Conservation (phyloP, 2,113 vertebrate genomes). For the Noturus placidus region DNA sequence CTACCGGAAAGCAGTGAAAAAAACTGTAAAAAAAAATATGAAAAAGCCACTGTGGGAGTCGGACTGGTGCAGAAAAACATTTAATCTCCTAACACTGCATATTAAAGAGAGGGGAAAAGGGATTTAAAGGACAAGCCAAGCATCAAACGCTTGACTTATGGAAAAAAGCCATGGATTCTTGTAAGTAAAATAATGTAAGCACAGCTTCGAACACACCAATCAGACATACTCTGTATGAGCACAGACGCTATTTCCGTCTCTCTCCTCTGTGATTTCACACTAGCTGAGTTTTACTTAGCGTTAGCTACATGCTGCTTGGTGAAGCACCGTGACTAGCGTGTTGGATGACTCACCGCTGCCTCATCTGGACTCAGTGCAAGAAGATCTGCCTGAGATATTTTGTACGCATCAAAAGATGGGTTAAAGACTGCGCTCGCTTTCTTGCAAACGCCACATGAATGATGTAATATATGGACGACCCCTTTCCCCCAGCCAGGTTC, state of each 20-base stretch:
- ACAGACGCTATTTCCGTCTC: slow-evolving; percentile 46
- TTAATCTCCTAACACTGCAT: slow-evolving; percentile 54
- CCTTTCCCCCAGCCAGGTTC: no score
- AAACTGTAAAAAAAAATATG: not conserved
- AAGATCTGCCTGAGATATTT: slow-evolving; percentile 58
- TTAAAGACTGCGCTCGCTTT: slow-evolving; percentile 50
- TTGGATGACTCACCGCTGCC: slow-evolving; percentile 57
- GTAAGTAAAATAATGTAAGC: not conserved
- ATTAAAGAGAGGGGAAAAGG: slow-evolving; percentile 40
- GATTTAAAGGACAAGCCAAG: slow-evolving; percentile 53
- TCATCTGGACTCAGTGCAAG: slow-evolving; percentile 55
- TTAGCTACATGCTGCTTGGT: slow-evolving; percentile 39
- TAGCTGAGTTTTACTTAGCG: slow-evolving; percentile 54
- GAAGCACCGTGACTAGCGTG: slow-evolving; percentile 43
- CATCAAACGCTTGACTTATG: slow-evolving; percentile 24
- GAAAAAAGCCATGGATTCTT: slow-evolving; percentile 24
- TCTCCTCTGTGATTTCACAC: slow-evolving; percentile 47
- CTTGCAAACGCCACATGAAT: not conserved
- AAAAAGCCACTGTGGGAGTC: slow-evolving; percentile 15
- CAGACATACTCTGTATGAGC: slow-evolving; percentile 9
- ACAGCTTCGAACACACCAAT: not conserved
- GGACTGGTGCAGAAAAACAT: slow-evolving; percentile 53
- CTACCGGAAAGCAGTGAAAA: not conserved
- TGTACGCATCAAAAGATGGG: slow-evolving; percentile 54
- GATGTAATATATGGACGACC: no score